Base-by-base conservation (phyloP, 2,113 vertebrate species). In the Cranoglanis bouderius region DNA sequence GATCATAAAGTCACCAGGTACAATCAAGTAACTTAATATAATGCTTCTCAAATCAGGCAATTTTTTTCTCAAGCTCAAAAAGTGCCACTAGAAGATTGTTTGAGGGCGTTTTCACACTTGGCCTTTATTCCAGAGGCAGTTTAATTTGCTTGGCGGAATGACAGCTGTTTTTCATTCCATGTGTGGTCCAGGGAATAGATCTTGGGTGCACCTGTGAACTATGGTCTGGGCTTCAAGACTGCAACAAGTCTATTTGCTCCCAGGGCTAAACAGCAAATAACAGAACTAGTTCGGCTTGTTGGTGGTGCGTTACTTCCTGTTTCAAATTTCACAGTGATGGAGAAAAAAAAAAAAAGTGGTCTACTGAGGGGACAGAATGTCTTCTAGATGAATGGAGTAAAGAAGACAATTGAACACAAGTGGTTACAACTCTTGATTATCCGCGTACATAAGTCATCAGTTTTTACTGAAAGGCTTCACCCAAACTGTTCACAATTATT, bases 51-150 rank as follows among this genome's bases (percentile, higher is more conserved):
- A 59, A 13, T 40, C 81, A 40, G 53, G 21, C 32, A 35, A 4
- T 14, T 53, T 49, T 49, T n/a, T 16, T 32, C 13, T 81, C 51
- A 57, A 13, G 80, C 81, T 40, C 2, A 82, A 82, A 57, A 38
- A 40, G 19, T 82, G 19, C 26, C 21, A 83, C 21, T 40, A 26
- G 21, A 59, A 61, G 81, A 61, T 16, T 1, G 35, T 61, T 24
- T 83, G 55, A 83, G 55, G 55, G 81, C 24, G 2, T 83, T 40
- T 83, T 83, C 81, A 83, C 81, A 83, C 81, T 40, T 82, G 81
- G 26, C 9, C 53, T 82, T 35, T 35, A 57, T 57, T 53, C 77
- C n/a, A 0, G 16, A n/a, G 13, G 49, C 32, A 38, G 19, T 59
- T 57, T 82, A 2, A 19, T 59, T 53, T 80, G 16, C 77, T 82